phyloP scores from a whole-genome alignment of 2,888 invertebrate genomes.

The Drosophila siamana region DNA sequence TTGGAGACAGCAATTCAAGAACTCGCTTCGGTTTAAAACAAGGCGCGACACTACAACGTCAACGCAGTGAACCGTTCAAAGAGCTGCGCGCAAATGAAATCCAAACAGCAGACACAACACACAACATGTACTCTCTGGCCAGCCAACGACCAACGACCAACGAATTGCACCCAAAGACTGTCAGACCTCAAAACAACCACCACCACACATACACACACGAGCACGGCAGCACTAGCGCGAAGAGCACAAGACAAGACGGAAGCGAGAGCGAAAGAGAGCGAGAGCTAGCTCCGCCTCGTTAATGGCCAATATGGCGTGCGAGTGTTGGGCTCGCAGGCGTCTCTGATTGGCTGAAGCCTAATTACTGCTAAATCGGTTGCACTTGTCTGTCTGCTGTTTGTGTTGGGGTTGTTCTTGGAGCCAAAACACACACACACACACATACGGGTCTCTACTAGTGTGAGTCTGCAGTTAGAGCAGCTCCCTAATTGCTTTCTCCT shows the following conservation, averaged over 20 bases:
- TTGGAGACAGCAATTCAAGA: slow-evolving; percentile 10
- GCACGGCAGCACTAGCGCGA: background rate
- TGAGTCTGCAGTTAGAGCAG: slow-evolving; percentile 15
- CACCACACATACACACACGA: slow-evolving; percentile 35
- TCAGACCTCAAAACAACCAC: slow-evolving; percentile 61
- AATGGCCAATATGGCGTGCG: slow-evolving; percentile 80
- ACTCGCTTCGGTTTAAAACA: slow-evolving; percentile 4
- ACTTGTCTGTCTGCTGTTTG: slow-evolving; percentile 50
- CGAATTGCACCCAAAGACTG: slow-evolving; percentile 60
- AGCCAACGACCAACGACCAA: slow-evolving; percentile 11
- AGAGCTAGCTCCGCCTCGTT: slow-evolving; percentile 70
- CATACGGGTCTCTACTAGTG: background rate
- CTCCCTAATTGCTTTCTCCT: slow-evolving; percentile 81
- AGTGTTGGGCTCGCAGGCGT: slow-evolving; percentile 27
- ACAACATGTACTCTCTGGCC: slow-evolving; percentile 70
- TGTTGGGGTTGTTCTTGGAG: slow-evolving; percentile 48
- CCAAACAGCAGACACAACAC: slow-evolving; percentile 37
- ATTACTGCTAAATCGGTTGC: slow-evolving; percentile 67
- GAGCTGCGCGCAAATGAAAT: slow-evolving; percentile 80
- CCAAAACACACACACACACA: background rate
- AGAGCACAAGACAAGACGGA: slow-evolving; percentile 1
- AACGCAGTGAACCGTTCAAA: slow-evolving; percentile 83
- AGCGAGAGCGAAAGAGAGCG: slow-evolving; percentile 11
- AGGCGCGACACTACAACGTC: slow-evolving; percentile 32
- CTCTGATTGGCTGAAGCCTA: slow-evolving; percentile 64